Percentiles rank a stretch among this genome's conserved stretches.
Conservation (phyloP, 2,888 invertebrate genomes). For the Dione vanillae region DNA sequence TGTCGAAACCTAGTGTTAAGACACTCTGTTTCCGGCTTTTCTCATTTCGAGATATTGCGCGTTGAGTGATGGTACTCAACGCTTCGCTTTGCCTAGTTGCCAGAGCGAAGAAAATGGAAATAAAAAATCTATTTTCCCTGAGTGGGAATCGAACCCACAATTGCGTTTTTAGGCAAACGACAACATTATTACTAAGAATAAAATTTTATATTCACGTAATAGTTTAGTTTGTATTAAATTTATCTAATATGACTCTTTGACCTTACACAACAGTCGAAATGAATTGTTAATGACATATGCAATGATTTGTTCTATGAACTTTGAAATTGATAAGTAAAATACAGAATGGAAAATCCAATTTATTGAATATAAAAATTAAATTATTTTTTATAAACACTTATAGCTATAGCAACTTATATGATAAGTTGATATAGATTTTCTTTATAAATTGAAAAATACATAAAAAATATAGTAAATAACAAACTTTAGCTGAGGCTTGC, state of each 20-base stretch:
- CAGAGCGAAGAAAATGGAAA: too few relatives aligned
- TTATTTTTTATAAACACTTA: not conserved
- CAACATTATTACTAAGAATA: too few relatives aligned
- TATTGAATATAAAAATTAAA: not conserved
- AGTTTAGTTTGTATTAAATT: not conserved
- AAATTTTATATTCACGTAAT: too few relatives aligned
- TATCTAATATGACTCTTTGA: not conserved
- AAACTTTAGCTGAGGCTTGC: not conserved
- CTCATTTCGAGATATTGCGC: too few relatives aligned
- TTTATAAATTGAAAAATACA: not conserved
- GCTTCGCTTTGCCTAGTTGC: too few relatives aligned
- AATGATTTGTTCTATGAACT: not conserved
- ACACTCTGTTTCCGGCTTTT: not conserved
- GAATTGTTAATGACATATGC: not conserved
- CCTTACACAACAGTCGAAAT: not conserved
- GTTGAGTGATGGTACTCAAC: too few relatives aligned
- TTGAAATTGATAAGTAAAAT: not conserved
- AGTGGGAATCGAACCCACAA: not conserved
- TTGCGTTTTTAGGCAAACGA: too few relatives aligned
- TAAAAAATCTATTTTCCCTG: too few relatives aligned
- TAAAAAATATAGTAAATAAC: not conserved
- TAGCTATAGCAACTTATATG: too few relatives aligned
- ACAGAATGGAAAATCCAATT: constrained; percentile 8
- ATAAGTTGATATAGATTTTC: not conserved
- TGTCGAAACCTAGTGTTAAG: not conserved